Evolutionary conservation across 64 coral and sea anemone genomes (phyloP), one percentile per base, ranked within the genome.

Genomic region (Cladopsammia gracilis): DNA sequence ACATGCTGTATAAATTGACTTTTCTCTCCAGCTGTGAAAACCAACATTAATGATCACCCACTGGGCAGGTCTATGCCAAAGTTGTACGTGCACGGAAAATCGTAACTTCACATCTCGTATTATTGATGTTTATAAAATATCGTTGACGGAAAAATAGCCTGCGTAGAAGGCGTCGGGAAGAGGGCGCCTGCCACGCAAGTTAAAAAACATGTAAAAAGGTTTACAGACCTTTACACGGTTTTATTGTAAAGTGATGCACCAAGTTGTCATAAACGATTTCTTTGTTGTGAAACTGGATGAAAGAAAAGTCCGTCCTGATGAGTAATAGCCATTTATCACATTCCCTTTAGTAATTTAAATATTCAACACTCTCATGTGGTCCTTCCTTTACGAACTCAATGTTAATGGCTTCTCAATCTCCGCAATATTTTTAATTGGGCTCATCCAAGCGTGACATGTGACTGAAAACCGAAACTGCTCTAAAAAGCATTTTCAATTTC

Each of bases 351-450:
- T 7, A 68, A 84, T 25, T n/a, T 68, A 23, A 3, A 84, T 84
- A 49, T 49, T 25, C 45, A 50, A 50, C 78, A 64, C 26, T 19
- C 42, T 4, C 44, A 13, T 49, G 45, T 45, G 60, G 80, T 48
- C 80, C 62, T 34, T 34, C 34, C 34, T 34, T 34, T 34, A 34
- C 34, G 34, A 34, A 34, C 34, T 34, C 34, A 20, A 57, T 58
- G 78, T 62, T 62, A 82, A 82, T 82, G 58, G 13, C 57, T 20
- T 16, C 58, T 42, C 13, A 18, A 45, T 72, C 26, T 44, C 18
- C 45, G 44, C 80, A 84, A 84, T 84, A 84, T 84, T 84, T 67
- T 84, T 84, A 84, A 84, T 66, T 67, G 80, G 61, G 3, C 24
- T 23, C 44, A 67, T 4, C 20, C 80, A 84, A 48, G 43, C 80